Conservation (phyloP, 2,113 vertebrate species). For the Eudyptes chrysolophus region DNA sequence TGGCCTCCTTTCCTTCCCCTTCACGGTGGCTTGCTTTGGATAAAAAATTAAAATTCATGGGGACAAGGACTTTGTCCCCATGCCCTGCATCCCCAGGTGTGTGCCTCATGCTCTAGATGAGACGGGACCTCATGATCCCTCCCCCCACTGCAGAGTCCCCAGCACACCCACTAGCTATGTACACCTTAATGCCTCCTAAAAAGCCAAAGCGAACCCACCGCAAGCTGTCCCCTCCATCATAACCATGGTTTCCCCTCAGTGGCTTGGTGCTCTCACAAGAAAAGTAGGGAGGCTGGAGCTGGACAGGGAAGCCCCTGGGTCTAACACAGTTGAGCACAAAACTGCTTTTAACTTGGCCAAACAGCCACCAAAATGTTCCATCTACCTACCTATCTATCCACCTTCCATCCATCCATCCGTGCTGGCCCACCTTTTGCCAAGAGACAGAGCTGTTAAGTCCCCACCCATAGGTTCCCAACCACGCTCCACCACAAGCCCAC, state of each 20-base stretch:
- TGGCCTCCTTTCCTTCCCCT: not conserved
- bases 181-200: not conserved
- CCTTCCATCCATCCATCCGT: not conserved
- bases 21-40: not conserved
- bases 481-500: not conserved
- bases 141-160: not conserved
- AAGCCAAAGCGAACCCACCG: not conserved
- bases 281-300: not conserved
- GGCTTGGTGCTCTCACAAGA: not conserved
- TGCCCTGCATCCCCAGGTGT: not conserved
- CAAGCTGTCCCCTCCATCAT: not conserved
- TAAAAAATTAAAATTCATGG: not conserved
- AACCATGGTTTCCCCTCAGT: not conserved
- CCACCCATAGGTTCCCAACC: not conserved
- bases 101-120: not conserved
- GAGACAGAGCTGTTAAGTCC: no score
- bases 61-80: not conserved
- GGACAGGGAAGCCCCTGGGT: not conserved
- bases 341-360: not conserved
- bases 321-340: not conserved
- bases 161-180: rapidly evolving
- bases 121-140: not conserved
- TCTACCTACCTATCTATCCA: not conserved
- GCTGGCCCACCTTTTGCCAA: not conserved
- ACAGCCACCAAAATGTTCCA: not conserved